Conservation (phyloP, 2,797 vertebrate genomes). For the Botia almorhae region DNA sequence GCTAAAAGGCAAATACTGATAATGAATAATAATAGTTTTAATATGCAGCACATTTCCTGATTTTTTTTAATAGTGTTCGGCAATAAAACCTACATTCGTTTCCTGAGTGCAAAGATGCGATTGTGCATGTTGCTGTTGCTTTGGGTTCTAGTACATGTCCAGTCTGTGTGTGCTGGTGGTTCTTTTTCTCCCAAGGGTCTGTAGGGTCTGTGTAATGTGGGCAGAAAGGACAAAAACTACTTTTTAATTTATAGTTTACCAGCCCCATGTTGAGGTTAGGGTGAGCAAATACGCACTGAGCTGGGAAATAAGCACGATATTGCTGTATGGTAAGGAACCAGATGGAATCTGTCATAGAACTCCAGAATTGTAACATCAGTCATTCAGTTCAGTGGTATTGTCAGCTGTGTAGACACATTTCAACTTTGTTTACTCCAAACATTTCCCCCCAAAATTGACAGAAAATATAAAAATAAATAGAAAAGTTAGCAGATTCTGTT, state of each 20-base stretch:
- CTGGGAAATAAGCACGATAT: neutral
- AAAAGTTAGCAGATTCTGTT: neutral
- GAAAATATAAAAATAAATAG: neutral
- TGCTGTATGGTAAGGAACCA: neutral
- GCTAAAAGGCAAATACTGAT: neutral
- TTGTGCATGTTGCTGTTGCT: slow-evolving; percentile 16
- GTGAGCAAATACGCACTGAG: neutral
- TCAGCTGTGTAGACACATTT: no score
- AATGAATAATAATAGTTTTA: slow-evolving; percentile 9
- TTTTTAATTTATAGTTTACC: neutral
- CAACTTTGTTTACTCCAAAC: neutral
- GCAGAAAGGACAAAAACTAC: neutral
- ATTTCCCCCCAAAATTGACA: no score
- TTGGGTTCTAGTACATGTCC: slow-evolving; percentile 3
- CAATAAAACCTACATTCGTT: slow-evolving; percentile 36
- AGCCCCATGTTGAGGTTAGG: neutral
- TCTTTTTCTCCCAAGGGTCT: slow-evolving; percentile 4
- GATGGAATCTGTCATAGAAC: neutral
- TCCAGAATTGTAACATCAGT: no score
- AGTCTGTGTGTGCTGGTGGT: neutral
- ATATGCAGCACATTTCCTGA: slow-evolving; percentile 28
- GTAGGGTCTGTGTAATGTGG: slow-evolving; percentile 3
- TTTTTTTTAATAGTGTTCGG: slow-evolving; percentile 7
- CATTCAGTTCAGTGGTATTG: no score
- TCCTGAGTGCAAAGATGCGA: slow-evolving; percentile 9